Evolutionary conservation across 2,888 invertebrate genomes (phyloP).

Genomic region (Xanthorhoe designata): DNA sequence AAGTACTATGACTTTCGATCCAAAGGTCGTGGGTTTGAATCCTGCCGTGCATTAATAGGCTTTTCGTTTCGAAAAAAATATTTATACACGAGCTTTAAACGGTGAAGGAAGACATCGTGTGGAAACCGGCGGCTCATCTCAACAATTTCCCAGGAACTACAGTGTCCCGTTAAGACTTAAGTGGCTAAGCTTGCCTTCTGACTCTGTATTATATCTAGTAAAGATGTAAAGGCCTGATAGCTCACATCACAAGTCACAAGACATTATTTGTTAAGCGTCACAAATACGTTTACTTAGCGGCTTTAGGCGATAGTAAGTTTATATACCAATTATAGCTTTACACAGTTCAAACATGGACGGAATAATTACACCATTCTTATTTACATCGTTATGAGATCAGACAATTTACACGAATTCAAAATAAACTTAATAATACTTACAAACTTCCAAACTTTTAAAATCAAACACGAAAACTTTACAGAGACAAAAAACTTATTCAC

Average conservation of each 20-base stretch:
- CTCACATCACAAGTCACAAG: not conserved
- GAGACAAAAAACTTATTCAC: not conserved
- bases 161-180: too few relatives aligned
- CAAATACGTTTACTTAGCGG: not conserved
- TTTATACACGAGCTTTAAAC: too few relatives aligned
- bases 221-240: too few relatives aligned
- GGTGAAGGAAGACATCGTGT: too few relatives aligned
- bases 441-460: constrained; percentile 15
- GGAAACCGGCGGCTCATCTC: too few relatives aligned
- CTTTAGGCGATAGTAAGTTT: not conserved
- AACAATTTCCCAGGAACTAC: too few relatives aligned
- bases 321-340: constrained; percentile 24
- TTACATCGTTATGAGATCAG: constrained; percentile 79
- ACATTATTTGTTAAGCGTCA: not conserved
- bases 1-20: too few relatives aligned
- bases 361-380: constrained; percentile 59
- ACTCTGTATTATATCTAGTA: too few relatives aligned
- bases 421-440: constrained; percentile 62
- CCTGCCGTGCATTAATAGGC: too few relatives aligned
- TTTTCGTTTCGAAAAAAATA: too few relatives aligned
- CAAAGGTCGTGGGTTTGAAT: too few relatives aligned
- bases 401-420: constrained; percentile 72
- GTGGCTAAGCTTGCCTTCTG: too few relatives aligned
- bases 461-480: not conserved
- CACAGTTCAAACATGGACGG: constrained; percentile 56